Percentiles rank a stretch among this genome's conserved stretches.
Conservation (phyloP, 2,113 vertebrate species). For the Empidonax alnorum region DNA sequence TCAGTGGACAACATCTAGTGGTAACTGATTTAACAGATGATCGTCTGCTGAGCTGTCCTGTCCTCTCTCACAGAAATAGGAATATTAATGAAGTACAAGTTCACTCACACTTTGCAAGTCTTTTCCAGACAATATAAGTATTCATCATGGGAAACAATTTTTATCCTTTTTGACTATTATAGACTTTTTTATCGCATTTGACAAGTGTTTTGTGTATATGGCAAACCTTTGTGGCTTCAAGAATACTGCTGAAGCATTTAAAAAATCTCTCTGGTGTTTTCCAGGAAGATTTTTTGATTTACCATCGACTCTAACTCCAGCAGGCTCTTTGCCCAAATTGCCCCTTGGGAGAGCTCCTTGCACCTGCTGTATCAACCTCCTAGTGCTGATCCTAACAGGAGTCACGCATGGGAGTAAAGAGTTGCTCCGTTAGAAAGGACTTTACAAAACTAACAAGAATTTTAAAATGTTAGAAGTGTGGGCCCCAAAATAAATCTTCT, state of each 20-base stretch:
- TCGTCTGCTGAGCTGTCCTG: neutral
- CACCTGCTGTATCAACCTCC: neutral
- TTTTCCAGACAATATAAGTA: neutral
- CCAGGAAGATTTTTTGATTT: neutral
- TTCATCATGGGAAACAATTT: neutral
- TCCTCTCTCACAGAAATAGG: neutral
- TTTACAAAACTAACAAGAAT: neutral
- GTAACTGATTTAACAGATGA: neutral
- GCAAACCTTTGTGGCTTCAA: neutral
- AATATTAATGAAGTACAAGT: neutral
- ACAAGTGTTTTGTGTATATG: neutral
- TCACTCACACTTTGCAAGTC: neutral
- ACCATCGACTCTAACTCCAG: neutral
- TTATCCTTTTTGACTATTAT: neutral
- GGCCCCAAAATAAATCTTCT: neutral
- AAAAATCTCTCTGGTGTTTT: neutral
- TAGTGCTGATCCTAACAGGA: neutral
- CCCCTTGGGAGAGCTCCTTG: neutral
- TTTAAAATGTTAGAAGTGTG: neutral
- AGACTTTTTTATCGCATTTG: neutral
- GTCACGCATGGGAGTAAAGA: neutral
- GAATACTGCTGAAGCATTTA: neutral
- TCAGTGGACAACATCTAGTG: fast-evolving
- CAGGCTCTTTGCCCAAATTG: neutral
- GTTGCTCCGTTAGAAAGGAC: neutral